Percentiles rank a stretch among this genome's conserved stretches.
Conservation (phyloP, 2,888 invertebrate species). For the Andrena minutula region DNA sequence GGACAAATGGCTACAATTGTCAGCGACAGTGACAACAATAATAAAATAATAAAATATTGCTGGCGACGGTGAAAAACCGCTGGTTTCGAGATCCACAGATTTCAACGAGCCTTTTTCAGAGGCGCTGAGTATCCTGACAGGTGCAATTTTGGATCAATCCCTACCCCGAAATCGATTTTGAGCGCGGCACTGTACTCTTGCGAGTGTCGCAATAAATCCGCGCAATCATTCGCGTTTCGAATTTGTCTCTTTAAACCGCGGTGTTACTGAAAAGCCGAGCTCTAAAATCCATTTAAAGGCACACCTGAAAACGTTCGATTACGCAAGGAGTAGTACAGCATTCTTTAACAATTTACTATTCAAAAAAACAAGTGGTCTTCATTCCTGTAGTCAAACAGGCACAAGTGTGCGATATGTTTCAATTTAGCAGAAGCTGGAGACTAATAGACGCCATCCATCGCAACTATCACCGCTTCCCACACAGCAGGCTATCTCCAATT, state of each 20-base stretch:
- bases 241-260: not conserved
- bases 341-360: too few species aligned
- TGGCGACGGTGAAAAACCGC: constrained; percentile 23
- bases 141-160: constrained; percentile 21
- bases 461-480: too few species aligned
- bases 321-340: not conserved
- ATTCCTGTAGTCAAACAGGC: too few species aligned
- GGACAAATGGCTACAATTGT: constrained; percentile 36
- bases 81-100: constrained; percentile 8
- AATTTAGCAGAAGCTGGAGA: too few species aligned
- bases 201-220: constrained; percentile 8
- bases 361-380: too few species aligned
- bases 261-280: not conserved
- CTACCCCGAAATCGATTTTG: constrained; percentile 24
- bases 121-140: not conserved
- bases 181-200: not conserved
- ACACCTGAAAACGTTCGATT: not conserved
- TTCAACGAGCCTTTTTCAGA: constrained; percentile 21
- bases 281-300: not conserved
- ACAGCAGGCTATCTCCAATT: too few species aligned
- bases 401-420: too few species aligned
- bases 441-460: too few species aligned
- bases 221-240: not conserved
- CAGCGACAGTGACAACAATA: constrained; percentile 43
- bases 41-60: constrained; percentile 46